Evolutionary conservation across 2,797 vertebrate genomes (phyloP).

Genomic region (Gambelia wislizenii): DNA sequence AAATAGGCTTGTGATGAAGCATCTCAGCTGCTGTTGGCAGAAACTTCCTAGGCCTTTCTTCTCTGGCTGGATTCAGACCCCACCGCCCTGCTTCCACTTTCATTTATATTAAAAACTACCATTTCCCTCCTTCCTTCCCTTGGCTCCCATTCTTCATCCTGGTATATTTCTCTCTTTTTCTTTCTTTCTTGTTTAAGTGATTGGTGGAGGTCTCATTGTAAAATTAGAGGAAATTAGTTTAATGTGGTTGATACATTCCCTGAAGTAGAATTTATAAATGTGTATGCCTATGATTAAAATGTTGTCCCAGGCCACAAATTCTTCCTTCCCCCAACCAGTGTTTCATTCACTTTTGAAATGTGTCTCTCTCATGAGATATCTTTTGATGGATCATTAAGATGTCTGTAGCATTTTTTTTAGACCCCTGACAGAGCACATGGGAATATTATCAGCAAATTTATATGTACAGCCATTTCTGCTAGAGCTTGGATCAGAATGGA

Average conservation of each 20-base stretch:
- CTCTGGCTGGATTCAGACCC: slow-evolving; percentile 18
- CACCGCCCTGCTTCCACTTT: background rate
- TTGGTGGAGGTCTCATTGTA: background rate
- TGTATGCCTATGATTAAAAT: slow-evolving; percentile 6
- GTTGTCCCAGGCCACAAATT: background rate
- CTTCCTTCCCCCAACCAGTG: background rate
- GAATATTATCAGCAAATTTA: background rate
- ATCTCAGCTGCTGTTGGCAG: slow-evolving; percentile 81
- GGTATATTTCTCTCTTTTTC: fast-evolving
- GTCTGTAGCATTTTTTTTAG: background rate
- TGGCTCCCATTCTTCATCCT: background rate
- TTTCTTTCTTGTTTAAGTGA: background rate
- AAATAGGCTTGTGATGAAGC: slow-evolving; percentile 72
- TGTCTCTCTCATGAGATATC: background rate
- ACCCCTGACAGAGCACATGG: slow-evolving; percentile 24
- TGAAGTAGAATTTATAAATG: slow-evolving; percentile 37
- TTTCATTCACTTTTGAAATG: slow-evolving; percentile 29
- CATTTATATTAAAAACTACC: background rate
- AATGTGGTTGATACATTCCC: slow-evolving; percentile 37
- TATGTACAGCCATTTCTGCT: background rate
- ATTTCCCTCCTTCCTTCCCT: background rate
- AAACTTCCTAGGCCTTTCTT: slow-evolving; percentile 74
- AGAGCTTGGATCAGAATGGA: slow-evolving; percentile 17
- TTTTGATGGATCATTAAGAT: background rate
- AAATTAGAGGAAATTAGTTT: slow-evolving; percentile 40